These are phyloP conservation scores for Chloropsis cyanopogon DNA, from an alignment of 2,113 vertebrate genomes.

Conservation along the genomic window DNA sequence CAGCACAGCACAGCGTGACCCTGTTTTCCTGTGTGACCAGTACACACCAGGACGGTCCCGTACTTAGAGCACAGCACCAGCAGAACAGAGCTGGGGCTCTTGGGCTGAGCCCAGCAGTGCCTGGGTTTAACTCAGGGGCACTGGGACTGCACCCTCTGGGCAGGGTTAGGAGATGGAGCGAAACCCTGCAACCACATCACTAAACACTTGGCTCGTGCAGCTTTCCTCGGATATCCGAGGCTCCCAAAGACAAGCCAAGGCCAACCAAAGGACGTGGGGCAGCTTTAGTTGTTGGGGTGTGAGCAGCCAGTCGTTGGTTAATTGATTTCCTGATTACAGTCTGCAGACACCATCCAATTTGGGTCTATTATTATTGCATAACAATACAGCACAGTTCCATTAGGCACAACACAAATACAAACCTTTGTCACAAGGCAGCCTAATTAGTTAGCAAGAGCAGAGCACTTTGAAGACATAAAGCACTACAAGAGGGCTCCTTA, in stretches of 20 bases:
- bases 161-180: neutral
- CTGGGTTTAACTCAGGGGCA: neutral
- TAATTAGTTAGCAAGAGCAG: neutral
- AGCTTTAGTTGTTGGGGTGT: neutral
- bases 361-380: neutral
- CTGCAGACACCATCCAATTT: neutral
- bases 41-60: fast-evolving
- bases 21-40: neutral
- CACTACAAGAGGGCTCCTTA: neutral
- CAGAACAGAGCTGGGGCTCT: neutral
- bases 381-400: neutral
- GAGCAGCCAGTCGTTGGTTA: neutral
- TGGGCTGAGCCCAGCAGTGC: neutral
- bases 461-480: neutral
- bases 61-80: neutral
- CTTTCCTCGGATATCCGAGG: neutral
- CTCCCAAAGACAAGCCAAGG: neutral
- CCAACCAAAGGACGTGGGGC: neutral
- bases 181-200: neutral
- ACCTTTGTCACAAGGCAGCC: neutral
- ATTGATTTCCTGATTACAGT: neutral
- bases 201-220: neutral
- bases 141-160: neutral
- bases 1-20: neutral
- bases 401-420: neutral